Evolutionary conservation across 2,113 vertebrate species (phyloP).

Genomic region (Centropristis striata): DNA sequence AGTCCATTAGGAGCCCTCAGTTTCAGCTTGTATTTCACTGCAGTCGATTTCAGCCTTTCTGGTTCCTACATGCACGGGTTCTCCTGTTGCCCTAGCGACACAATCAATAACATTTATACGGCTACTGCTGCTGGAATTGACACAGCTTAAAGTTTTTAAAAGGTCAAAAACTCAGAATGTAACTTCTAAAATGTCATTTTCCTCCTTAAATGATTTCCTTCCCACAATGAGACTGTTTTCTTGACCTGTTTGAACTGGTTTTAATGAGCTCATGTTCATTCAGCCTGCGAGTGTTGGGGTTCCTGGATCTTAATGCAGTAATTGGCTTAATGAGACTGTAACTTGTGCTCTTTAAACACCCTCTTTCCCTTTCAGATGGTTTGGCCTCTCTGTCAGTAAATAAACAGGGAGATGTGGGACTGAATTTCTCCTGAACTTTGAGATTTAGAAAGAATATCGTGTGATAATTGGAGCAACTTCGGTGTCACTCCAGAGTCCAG

Average conservation of each 20-base stretch:
- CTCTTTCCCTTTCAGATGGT: neutral
- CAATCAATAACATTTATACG: conserved; percentile 27
- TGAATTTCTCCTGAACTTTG: neutral
- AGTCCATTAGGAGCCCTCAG: conserved; percentile 27
- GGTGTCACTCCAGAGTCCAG: neutral
- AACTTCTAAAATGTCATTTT: conserved; percentile 43
- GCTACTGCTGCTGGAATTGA: neutral
- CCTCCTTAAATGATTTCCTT: conserved; percentile 2
- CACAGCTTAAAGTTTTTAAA: conserved; percentile 13
- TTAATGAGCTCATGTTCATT: conserved; percentile 63
- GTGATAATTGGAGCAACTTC: neutral
- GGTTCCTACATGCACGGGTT: conserved; percentile 6
- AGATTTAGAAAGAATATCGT: conserved; percentile 4
- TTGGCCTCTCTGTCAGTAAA: conserved; percentile 9
- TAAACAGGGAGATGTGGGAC: neutral
- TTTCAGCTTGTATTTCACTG: conserved; percentile 38
- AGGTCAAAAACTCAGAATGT: conserved; percentile 8
- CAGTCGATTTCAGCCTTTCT: neutral
- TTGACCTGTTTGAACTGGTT: conserved; percentile 44
- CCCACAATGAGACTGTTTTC: neutral
- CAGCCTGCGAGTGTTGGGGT: conserved; percentile 45
- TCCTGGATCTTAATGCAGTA: conserved; percentile 46
- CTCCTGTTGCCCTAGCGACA: conserved; percentile 1
- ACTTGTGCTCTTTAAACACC: conserved; percentile 43
- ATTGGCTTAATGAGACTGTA: conserved; percentile 61